phyloP scores from a whole-genome alignment of 2,113 vertebrate genomes.

The Trochalopteron elliotii region DNA sequence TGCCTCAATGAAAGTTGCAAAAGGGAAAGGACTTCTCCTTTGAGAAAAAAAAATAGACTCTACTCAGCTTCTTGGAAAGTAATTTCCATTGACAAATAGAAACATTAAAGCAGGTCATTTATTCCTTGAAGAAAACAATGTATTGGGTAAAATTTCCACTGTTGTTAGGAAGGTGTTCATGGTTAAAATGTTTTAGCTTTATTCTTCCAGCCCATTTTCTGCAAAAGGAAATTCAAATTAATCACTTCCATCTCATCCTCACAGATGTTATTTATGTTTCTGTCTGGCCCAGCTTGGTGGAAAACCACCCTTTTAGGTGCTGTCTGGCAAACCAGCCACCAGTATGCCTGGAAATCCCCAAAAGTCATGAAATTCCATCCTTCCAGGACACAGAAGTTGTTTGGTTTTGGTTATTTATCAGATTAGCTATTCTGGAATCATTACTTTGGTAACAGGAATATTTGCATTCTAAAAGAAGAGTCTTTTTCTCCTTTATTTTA shows the following conservation, averaged over 20 bases:
- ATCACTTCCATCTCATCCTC: background rate
- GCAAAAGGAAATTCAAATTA: background rate
- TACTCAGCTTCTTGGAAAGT: background rate
- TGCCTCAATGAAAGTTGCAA: background rate
- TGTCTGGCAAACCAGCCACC: background rate
- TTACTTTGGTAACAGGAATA: background rate
- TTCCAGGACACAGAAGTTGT: background rate
- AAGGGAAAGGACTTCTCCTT: background rate
- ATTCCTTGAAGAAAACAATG: background rate
- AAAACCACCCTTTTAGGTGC: background rate
- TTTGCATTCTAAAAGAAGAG: background rate
- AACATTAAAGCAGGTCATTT: background rate
- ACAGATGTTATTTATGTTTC: background rate
- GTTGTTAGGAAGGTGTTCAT: background rate
- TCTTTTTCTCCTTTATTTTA: background rate
- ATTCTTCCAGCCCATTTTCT: background rate
- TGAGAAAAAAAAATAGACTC: background rate
- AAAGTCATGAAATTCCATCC: background rate
- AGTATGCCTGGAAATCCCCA: background rate
- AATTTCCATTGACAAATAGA: background rate
- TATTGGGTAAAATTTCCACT: background rate
- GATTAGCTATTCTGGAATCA: background rate
- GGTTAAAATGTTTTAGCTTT: background rate
- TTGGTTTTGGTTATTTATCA: background rate
- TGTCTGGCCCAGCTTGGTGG: background rate